Base-by-base conservation (phyloP, 2,888 invertebrate species). In the Iphiclides podalirius region DNA sequence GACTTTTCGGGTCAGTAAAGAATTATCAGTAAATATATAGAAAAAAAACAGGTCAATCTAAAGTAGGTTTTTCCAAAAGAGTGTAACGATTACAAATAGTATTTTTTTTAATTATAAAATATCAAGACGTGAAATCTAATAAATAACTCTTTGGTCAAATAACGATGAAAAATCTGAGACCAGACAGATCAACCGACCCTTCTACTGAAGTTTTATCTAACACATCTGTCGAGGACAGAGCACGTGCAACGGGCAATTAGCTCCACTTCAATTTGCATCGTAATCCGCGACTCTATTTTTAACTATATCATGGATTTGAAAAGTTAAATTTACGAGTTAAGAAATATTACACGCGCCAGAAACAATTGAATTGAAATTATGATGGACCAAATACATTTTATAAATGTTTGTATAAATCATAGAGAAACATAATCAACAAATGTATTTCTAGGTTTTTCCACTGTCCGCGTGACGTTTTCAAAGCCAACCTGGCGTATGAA, bases 401-500 rank as follows among this genome's bases (percentile, higher is more conserved):
- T n/a, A n/a, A n/a, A n/a, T 48, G 33, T 35, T 38, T 44, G 17
- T 31, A 41, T 31, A n/a, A n/a, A 49, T 44, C 43, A 26, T 28
- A 50, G 9, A 40, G 44, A 31, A 35, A 47, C 42, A 47, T 51
- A 52, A 52, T 47, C 42, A 49, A 54, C 44, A 33, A 47, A 53
- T 33, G 26, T 34, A 35, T 38, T 11, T 42, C 26, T 38, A 51
- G 55, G 55, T 61, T 58, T 62, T 63, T 66, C 56, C 59, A 65
- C 64, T 67, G 63, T 66, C 68, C 52, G 28, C 65, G 34, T 60
- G 53, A 60, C 54, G 61, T 64, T 64, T 65, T 23, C 61, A 55
- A 78, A 75, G 65, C 61, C 65, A 66, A 69, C 67, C 68, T 68
- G 63, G 70, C 72, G 73, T 74, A 75, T 70, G 75, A 76, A 78